phyloP scores from a whole-genome alignment of 2,888 invertebrate species.

The Acheta domesticus region DNA sequence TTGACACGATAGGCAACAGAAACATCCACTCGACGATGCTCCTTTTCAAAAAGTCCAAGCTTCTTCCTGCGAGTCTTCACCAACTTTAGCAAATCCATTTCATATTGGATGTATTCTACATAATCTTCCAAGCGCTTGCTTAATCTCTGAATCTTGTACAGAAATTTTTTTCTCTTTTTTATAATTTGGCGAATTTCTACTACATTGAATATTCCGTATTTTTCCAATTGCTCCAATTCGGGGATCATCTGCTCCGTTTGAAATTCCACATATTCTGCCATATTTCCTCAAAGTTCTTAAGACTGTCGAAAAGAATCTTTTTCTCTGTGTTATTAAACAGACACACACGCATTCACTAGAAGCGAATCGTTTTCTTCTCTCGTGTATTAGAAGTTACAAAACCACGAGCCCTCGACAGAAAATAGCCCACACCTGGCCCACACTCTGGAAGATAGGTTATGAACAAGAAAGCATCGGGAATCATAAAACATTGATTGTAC shows the following conservation, averaged over 20 bases:
- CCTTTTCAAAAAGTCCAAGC: slow-evolving; percentile 54
- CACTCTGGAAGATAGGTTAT: no score
- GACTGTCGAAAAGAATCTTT: no score
- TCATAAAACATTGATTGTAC: no score
- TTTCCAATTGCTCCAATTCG: slow-evolving; percentile 78
- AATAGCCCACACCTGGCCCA: no score
- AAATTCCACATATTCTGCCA: slow-evolving; percentile 80
- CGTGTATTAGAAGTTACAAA: no score
- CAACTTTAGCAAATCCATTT: slow-evolving; percentile 63
- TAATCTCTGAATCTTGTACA: slow-evolving; percentile 67
- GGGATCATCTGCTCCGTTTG: slow-evolving; percentile 74
- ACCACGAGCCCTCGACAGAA: no score
- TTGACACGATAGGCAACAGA: slow-evolving; percentile 68
- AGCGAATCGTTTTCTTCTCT: no score
- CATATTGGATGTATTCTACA: slow-evolving; percentile 66
- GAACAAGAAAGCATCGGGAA: no score
- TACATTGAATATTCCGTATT: slow-evolving; percentile 67
- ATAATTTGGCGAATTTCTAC: slow-evolving; percentile 69
- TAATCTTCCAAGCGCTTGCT: slow-evolving; percentile 68
- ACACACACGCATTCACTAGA: no score
- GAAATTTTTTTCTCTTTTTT: slow-evolving; percentile 66
- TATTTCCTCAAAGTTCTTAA: slow-evolving; percentile 45
- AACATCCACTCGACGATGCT: slow-evolving; percentile 60
- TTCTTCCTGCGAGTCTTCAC: slow-evolving; percentile 56
- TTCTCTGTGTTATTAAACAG: no score